A percentile compares a stretch with the other conserved stretches of the same genome.
Conservation (phyloP, 1,140 invertebrate genomes). For the Megalonaias nervosa region DNA sequence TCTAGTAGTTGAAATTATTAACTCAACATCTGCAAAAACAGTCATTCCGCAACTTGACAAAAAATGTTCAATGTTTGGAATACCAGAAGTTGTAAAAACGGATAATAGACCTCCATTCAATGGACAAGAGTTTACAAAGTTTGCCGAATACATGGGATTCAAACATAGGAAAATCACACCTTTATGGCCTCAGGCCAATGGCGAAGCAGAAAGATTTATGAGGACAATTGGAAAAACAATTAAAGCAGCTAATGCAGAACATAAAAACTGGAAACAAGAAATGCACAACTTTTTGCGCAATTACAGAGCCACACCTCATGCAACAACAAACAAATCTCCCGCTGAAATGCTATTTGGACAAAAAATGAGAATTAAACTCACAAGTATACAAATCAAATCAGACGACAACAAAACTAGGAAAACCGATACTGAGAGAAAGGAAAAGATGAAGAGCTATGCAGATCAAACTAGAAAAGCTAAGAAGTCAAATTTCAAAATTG, state of each 20-base stretch:
- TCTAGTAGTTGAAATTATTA: slow-evolving; percentile 41
- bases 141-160: background rate
- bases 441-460: slow-evolving; percentile 6
- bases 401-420: too few species aligned
- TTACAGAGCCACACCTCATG: slow-evolving; percentile 8
- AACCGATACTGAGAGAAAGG: too few species aligned
- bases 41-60: slow-evolving; percentile 23
- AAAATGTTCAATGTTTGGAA: slow-evolving; percentile 35
- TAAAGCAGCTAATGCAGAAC: slow-evolving; percentile 19
- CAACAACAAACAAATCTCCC: background rate
- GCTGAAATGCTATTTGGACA: too few species aligned
- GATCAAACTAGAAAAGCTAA: slow-evolving; percentile 1
- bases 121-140: slow-evolving; percentile 22
- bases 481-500: too few species aligned
- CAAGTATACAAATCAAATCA: too few species aligned
- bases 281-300: slow-evolving; percentile 8
- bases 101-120: slow-evolving; percentile 47
- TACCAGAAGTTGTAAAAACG: slow-evolving; percentile 38
- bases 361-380: too few species aligned
- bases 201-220: slow-evolving; percentile 34
- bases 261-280: slow-evolving; percentile 32
- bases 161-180: too few species aligned
- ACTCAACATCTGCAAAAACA: slow-evolving; percentile 9
- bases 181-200: slow-evolving; percentile 15
- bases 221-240: background rate